Evolutionary conservation across 2,797 vertebrate genomes (phyloP).

Genomic region (Cynopterus sphinx): DNA sequence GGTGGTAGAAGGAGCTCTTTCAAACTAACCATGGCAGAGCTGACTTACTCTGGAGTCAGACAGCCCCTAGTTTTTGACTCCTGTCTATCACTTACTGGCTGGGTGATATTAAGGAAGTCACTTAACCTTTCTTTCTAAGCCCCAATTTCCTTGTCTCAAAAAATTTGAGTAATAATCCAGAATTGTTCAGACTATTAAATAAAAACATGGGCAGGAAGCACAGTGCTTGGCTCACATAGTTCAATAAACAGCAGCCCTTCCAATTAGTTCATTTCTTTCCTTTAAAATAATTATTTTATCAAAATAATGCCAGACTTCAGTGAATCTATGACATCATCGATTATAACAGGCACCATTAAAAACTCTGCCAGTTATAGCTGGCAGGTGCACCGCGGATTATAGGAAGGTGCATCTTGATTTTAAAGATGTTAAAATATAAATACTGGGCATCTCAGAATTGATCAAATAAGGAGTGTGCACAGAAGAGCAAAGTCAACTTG

Average conservation of each 20-base stretch:
- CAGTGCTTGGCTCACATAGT: no score
- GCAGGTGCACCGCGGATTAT: neutral
- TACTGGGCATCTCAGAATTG: neutral
- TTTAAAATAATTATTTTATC: neutral
- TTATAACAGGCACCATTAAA: neutral
- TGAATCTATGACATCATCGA: neutral
- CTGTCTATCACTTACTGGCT: neutral
- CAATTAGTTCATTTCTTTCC: neutral
- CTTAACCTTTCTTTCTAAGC: neutral
- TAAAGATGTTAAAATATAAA: neutral
- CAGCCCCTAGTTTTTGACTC: neutral
- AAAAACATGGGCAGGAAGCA: neutral
- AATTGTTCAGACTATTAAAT: neutral
- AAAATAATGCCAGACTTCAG: neutral
- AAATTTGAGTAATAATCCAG: neutral
- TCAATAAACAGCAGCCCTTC: neutral
- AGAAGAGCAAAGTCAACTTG: neutral
- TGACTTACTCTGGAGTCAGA: neutral
- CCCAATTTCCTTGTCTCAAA: neutral
- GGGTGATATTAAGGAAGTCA: neutral
- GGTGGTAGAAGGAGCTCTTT: neutral
- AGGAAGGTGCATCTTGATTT: neutral
- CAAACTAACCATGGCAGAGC: neutral
- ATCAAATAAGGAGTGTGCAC: rapidly evolving
- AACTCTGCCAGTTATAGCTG: neutral